Base-by-base conservation (phyloP, 2,797 vertebrate genomes). In the Megaceryle alcyon region DNA sequence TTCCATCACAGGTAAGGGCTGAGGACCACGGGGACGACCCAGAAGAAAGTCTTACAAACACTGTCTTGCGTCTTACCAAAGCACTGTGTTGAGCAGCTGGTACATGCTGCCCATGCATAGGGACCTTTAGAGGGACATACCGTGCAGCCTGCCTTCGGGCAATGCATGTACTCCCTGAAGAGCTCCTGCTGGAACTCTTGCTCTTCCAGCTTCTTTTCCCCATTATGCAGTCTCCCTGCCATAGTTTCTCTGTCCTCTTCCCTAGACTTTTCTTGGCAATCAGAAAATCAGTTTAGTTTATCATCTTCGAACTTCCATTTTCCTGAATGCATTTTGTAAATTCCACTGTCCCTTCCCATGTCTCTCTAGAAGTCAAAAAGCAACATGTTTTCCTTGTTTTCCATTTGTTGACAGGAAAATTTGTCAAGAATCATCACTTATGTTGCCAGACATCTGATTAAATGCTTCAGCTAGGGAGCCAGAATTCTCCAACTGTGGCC, bases 241-340 rank as follows among this genome's bases (percentile, higher is more conserved):
- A 97, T 96, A 96, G 95, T 79, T 96, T 96, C 73, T 96, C 91
- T 95, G 71, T 97, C 86, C 75, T 96, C 95, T 96, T 96, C 81
- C 95, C 96, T 96, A 95, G 90, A 94, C 43, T 97, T 90, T 64
- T 90, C 93, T 96, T 86, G 95, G 59, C 83, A 97, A 90, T 90
- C 90, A 95, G 83, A 95, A 94, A 92, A 93, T 94, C 95, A 96
- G 78, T 94, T 95, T 90, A 95, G 64, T 77, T 96, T 91, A 82
- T 80, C 88, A 82, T 96, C 96, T 96, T 97, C 64, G 0, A 92
- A 80, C 37, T 96, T 96, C 90, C 78, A 75, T 87, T 90, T 86
- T 96, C 61, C 71, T 15, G 86, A 92, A 91, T 44, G 90, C 78
- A 81, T 75, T 91, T 84, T 90, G 92, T 95, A 95, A 95, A 86